These are phyloP conservation scores for Drosophila putrida DNA, from an alignment of 2,888 invertebrate species.

Conservation along the genomic window DNA sequence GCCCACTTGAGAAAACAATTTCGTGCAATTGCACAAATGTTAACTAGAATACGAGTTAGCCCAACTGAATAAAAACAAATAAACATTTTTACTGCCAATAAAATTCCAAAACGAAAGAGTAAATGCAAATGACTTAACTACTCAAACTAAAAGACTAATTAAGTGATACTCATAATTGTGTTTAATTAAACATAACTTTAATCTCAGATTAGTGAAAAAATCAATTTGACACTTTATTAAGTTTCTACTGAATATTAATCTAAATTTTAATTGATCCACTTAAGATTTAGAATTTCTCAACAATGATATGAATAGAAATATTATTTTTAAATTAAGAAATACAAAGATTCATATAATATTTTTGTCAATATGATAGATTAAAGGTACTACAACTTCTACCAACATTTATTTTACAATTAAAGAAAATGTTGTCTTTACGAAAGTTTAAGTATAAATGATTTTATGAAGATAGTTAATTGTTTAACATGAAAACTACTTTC, in stretches of 20 bases:
- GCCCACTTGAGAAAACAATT: slow-evolving; percentile 32
- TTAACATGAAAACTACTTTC: slow-evolving; percentile 13
- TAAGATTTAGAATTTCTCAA: too few species aligned
- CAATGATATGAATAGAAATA: too few species aligned
- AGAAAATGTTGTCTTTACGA: too few species aligned
- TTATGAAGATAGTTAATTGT: neutral
- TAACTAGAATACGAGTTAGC: slow-evolving; percentile 10
- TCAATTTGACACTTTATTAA: neutral
- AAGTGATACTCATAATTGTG: slow-evolving; percentile 23
- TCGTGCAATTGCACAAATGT: slow-evolving; percentile 75
- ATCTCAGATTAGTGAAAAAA: neutral
- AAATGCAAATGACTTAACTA: slow-evolving; percentile 54
- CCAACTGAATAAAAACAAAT: slow-evolving; percentile 47
- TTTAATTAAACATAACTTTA: slow-evolving; percentile 21
- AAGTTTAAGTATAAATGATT: neutral
- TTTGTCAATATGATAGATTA: too few species aligned
- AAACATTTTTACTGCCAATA: slow-evolving; percentile 67
- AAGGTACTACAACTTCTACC: too few species aligned
- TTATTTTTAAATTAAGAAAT: too few species aligned
- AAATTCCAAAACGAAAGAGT: slow-evolving; percentile 47
- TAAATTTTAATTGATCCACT: too few species aligned
- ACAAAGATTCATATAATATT: too few species aligned
- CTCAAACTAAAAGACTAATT: slow-evolving; percentile 6
- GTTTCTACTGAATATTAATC: too few species aligned
- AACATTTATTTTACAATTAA: too few species aligned